Base-by-base conservation (phyloP, 1,140 invertebrate species). In the Caenorhabditis tropicalis region DNA sequence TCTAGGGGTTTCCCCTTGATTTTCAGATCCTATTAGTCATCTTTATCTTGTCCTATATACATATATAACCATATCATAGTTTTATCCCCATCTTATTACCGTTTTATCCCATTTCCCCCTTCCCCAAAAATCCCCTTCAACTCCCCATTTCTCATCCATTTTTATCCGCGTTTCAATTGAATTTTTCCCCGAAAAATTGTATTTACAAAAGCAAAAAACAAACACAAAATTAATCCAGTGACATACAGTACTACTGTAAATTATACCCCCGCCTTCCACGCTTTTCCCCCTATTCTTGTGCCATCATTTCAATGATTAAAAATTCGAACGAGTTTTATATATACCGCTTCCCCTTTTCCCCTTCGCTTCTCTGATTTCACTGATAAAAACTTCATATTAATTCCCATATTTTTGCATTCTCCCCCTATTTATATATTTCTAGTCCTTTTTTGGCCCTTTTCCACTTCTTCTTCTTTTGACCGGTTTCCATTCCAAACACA, bases 41-140 rank as follows among this genome's bases (percentile, higher is more conserved):
- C 39, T 43, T 12, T 43, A 5, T 12, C 39, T 43, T 43, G 39
- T 16, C 56, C 56, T 29, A 58, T 10, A 2, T 36, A n/a, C n/a
- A n/a, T n/a, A 27, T 12, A 43, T 74, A 74, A 74, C 43, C 65
- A 74, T 46, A 74, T 74, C 65, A 74, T 74, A 74, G 65, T 74
- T 74, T 74, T 43, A 43, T 43, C 65, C n/a, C 2, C 15, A 33
- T 29, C 0, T 46, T 46, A 43, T 74, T 7, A 12, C 53, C 10
- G 10, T 51, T 51, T 51, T 51, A 27, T 58, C 21, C 53, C 53
- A 29, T 58, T 74, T 46, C 27, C 0, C 65, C 21, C 1, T 65
- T 36, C 24, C 19, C 49, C 49, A 51, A n/a, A n/a, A n/a, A n/a
- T 60, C 19, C 12, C 58, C 19, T 19, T 19, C 29, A 33, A 65